Evolutionary conservation across 2,797 vertebrate species (phyloP).

Genomic region (Dendrocincla fuliginosa): DNA sequence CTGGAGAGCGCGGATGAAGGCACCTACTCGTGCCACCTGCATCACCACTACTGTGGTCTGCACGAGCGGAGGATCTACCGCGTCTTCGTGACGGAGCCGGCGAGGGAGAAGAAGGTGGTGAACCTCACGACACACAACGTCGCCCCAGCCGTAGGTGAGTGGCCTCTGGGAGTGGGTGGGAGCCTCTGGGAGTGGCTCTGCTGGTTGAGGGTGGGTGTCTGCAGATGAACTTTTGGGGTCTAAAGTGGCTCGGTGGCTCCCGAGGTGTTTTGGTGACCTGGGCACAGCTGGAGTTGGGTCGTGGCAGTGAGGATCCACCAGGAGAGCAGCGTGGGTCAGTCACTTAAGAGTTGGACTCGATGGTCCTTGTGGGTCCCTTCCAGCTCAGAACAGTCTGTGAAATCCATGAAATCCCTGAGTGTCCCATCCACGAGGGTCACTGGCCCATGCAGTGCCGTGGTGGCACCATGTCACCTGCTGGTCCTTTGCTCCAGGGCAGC

Average conservation of each 20-base stretch:
- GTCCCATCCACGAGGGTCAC: not conserved
- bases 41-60: slow-evolving; percentile 97
- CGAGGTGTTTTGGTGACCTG: rapidly evolving
- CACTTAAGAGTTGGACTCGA: not conserved
- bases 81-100: slow-evolving; percentile 76
- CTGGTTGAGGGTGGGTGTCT: not conserved
- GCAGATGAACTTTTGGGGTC: not conserved
- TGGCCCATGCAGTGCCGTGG: not conserved
- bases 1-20: slow-evolving; percentile 86
- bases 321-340: not conserved
- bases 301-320: not conserved
- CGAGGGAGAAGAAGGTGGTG: slow-evolving; percentile 2
- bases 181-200: not conserved
- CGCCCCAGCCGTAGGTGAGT: slow-evolving; percentile 36
- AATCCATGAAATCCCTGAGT: not conserved
- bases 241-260: not conserved
- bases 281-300: rapidly evolving
- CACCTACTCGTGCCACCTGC: slow-evolving; percentile 93
- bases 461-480: not conserved
- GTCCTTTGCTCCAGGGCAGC: not conserved
- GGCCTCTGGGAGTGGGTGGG: not conserved
- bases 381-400: not conserved
- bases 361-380: not conserved
- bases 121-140: slow-evolving; percentile 4
- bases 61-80: slow-evolving; percentile 90